phyloP scores from a whole-genome alignment of 2,888 invertebrate genomes.

The Bembecia ichneumoniformis region DNA sequence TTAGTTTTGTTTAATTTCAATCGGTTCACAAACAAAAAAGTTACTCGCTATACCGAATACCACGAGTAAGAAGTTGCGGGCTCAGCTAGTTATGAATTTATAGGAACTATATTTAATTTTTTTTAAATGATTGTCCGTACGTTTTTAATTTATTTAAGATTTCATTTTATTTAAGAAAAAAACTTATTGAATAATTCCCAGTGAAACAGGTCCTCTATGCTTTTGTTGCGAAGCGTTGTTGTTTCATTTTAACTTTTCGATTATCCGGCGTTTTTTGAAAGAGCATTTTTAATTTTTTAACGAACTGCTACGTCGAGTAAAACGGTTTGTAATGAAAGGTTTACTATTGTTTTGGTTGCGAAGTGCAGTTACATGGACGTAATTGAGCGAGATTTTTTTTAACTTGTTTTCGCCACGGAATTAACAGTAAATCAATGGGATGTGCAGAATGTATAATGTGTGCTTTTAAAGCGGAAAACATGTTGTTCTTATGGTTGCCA shows the following conservation, averaged over 20 bases:
- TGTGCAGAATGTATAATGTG: not conserved
- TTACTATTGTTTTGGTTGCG: not conserved
- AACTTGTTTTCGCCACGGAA: not conserved
- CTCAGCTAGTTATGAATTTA: no score
- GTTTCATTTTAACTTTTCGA: conserved; percentile 1
- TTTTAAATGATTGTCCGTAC: no score
- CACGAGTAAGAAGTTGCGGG: no score
- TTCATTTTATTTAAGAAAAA: no score
- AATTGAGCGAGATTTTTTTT: not conserved
- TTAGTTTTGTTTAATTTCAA: no score
- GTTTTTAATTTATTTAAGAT: no score
- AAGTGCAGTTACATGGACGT: not conserved
- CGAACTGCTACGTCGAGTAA: not conserved
- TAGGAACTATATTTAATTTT: no score
- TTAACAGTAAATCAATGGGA: not conserved
- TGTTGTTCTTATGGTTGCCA: no score
- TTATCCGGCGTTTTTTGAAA: conserved; percentile 1
- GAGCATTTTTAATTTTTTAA: conserved; percentile 1
- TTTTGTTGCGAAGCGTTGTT: not conserved
- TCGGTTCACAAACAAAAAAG: no score
- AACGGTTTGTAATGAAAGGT: not conserved
- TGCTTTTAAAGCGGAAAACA: not conserved
- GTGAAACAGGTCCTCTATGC: no score
- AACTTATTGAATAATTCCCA: no score
- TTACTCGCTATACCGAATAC: no score